These are phyloP conservation scores for Ophthalmolycus amberensis DNA, from an alignment of 2,113 vertebrate genomes.

Conservation along the genomic window DNA sequence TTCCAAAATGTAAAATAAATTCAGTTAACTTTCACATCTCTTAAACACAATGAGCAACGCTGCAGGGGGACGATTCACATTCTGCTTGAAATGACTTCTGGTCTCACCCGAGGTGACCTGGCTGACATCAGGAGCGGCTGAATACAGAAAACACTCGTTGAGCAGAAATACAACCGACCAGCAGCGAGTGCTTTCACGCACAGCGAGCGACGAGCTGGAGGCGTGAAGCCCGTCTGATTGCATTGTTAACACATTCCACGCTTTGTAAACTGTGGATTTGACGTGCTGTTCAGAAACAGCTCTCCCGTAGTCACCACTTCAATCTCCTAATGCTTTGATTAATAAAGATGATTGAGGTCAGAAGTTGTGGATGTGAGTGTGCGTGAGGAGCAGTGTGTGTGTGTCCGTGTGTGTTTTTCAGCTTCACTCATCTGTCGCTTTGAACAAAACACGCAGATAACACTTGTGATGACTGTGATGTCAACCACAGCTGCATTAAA, in stretches of 20 bases:
- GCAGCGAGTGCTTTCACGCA: not conserved
- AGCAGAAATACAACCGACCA: no score
- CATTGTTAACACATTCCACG: not conserved
- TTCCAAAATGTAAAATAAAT: not conserved
- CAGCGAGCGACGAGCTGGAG: not conserved
- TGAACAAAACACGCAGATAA: slow-evolving; percentile 44
- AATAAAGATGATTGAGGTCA: slow-evolving; percentile 71
- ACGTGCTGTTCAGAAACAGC: slow-evolving; percentile 26
- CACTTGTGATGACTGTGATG: slow-evolving; percentile 68
- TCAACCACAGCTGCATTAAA: slow-evolving; percentile 77
- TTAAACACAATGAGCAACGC: not conserved
- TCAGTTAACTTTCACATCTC: not conserved
- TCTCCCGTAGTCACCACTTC: slow-evolving; percentile 6
- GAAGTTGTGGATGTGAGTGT: slow-evolving; percentile 29
- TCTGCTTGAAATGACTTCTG: not conserved
- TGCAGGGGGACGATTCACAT: not conserved
- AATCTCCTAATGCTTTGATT: slow-evolving; percentile 56
- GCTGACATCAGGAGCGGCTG: no score
- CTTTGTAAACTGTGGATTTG: slow-evolving; percentile 18
- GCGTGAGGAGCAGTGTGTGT: slow-evolving; percentile 11
- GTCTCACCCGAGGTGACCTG: no score
- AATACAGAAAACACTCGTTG: no score
- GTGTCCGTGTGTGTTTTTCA: not conserved
- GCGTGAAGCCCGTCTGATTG: not conserved
- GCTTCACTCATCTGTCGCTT: slow-evolving; percentile 31